phyloP scores from a whole-genome alignment of 1,140 invertebrate species.

The Atta texana region DNA sequence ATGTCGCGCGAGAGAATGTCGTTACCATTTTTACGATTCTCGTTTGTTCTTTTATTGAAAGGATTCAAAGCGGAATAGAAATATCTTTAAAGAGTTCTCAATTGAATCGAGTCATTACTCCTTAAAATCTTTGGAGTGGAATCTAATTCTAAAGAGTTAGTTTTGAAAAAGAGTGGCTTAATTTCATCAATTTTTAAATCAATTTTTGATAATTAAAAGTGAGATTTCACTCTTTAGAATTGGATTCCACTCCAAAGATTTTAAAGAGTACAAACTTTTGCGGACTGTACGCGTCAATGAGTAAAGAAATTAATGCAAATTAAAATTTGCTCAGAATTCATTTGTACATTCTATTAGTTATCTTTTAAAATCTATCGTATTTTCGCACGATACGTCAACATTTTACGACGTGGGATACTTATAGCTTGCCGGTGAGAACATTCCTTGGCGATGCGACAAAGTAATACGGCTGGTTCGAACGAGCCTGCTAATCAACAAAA shows the following conservation, averaged over 20 bases:
- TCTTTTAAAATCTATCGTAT: conserved; percentile 1
- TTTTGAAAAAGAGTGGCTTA: no score
- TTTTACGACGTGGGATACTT: conserved; percentile 16
- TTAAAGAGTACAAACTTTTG: no score
- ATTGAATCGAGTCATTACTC: neutral
- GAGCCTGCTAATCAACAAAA: conserved; percentile 77
- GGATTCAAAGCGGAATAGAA: neutral
- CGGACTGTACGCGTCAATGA: neutral
- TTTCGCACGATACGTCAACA: conserved; percentile 5
- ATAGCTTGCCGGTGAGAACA: conserved; percentile 51
- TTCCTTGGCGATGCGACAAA: conserved; percentile 74
- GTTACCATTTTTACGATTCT: neutral
- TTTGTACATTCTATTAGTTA: neutral
- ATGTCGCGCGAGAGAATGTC: neutral
- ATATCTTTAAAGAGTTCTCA: neutral
- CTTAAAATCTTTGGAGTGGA: no score
- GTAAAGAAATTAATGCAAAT: neutral
- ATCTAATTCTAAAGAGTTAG: no score
- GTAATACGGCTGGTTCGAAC: conserved; percentile 74
- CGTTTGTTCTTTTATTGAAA: neutral
- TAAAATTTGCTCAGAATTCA: conserved; percentile 7
- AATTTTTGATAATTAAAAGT: no score
- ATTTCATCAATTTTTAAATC: no score
- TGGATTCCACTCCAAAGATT: no score
- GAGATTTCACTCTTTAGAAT: no score